Conservation (phyloP, 2,113 vertebrate genomes). For the Oncorhynchus mykiss region DNA sequence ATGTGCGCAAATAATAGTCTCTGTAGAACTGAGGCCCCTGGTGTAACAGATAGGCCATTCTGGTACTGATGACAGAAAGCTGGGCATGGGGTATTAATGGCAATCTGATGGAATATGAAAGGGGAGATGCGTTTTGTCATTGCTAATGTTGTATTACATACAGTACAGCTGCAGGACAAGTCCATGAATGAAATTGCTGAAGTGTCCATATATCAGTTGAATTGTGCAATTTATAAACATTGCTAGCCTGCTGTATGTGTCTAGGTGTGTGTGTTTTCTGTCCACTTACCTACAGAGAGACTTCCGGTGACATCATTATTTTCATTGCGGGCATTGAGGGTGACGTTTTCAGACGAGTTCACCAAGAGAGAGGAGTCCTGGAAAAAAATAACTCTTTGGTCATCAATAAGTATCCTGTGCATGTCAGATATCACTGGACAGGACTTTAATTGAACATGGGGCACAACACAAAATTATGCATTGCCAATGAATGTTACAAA, state of each 20-base stretch:
- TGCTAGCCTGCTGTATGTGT: neutral
- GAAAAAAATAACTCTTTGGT: conserved; percentile 6
- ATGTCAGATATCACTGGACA: neutral
- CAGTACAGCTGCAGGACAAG: conserved; percentile 34
- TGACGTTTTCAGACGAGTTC: conserved; percentile 87
- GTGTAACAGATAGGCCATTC: conserved; percentile 58
- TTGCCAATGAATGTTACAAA: neutral
- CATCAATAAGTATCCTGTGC: conserved; percentile 3
- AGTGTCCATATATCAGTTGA: conserved; percentile 39
- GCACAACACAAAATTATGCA: neutral
- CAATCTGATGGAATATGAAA: conserved; percentile 66
- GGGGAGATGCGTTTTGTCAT: conserved; percentile 55
- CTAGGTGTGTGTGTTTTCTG: conserved; percentile 21
- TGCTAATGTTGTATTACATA: conserved; percentile 47
- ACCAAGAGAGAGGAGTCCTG: conserved; percentile 88
- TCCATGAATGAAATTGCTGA: conserved; percentile 39
- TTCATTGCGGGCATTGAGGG: conserved; percentile 83
- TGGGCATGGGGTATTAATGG: conserved; percentile 68
- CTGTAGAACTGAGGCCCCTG: conserved; percentile 45
- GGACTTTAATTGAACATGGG: neutral
- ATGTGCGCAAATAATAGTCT: conserved; percentile 58
- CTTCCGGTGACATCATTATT: conserved; percentile 89
- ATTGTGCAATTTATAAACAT: conserved; percentile 8
- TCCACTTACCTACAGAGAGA: conserved; percentile 86
- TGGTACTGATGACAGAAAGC: conserved; percentile 58